Percentiles rank a stretch among this genome's conserved stretches.
Conservation (phyloP, 2,888 invertebrate genomes). For the Brenthis ino region DNA sequence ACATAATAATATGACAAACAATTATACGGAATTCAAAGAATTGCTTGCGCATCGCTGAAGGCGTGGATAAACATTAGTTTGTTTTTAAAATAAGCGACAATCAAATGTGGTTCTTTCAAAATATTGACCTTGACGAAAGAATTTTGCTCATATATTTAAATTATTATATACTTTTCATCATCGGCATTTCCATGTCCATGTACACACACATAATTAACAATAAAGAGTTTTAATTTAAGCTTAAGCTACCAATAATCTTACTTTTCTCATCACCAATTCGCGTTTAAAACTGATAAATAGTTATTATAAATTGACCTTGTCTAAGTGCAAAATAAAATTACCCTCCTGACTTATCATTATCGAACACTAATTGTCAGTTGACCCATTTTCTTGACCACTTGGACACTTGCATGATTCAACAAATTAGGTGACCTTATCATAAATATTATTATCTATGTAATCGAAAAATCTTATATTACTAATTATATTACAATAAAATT, state of each 20-base stretch:
- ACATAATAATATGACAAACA: constrained; percentile 30
- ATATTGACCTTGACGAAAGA: too few relatives aligned
- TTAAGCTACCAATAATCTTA: background rate
- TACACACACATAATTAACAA: too few relatives aligned
- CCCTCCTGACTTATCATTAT: constrained; percentile 70
- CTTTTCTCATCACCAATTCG: constrained; percentile 4
- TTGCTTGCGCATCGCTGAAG: constrained; percentile 20
- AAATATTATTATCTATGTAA: too few relatives aligned
- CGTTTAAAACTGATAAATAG: background rate
- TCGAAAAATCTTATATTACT: too few relatives aligned
- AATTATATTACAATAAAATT: too few relatives aligned
- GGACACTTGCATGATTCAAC: constrained; percentile 39
- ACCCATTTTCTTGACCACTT: constrained; percentile 58
- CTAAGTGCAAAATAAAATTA: constrained; percentile 51
- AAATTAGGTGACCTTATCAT: constrained; percentile 21
- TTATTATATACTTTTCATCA: too few relatives aligned
- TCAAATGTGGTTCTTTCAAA: too few relatives aligned
- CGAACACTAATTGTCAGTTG: constrained; percentile 62
- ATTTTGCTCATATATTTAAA: too few relatives aligned
- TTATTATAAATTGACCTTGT: constrained; percentile 24
- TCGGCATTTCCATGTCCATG: too few relatives aligned
- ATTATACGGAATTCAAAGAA: constrained; percentile 39
- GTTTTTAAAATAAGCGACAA: too few relatives aligned
- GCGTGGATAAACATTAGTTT: background rate
- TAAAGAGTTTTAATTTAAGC: too few relatives aligned